Percentiles rank a stretch among this genome's conserved stretches.
These are phyloP conservation scores for Rhagonycha fulva DNA, from an alignment of 2,888 invertebrate genomes.

Conservation along the genomic window DNA sequence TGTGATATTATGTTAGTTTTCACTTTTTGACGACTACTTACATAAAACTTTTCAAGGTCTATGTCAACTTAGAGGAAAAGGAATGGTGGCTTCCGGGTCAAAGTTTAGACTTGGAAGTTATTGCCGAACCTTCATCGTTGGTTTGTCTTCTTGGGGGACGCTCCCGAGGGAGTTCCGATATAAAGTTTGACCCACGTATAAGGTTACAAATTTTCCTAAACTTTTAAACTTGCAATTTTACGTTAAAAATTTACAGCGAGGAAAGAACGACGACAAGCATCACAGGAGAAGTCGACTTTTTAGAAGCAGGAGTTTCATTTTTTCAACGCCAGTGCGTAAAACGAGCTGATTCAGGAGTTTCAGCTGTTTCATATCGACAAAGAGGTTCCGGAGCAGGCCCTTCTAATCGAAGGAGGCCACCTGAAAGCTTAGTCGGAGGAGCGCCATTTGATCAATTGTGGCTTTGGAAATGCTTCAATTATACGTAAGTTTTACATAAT, in stretches of 20 bases:
- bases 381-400: slow-evolving; percentile 57
- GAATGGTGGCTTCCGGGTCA: slow-evolving; percentile 68
- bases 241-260: slow-evolving; percentile 42
- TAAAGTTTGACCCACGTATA: slow-evolving; percentile 55
- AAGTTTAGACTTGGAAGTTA: slow-evolving; percentile 61
- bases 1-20: background rate
- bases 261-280: slow-evolving; percentile 41
- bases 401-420: slow-evolving; percentile 52
- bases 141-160: slow-evolving; percentile 66
- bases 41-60: slow-evolving; percentile 55
- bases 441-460: slow-evolving; percentile 64
- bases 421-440: slow-evolving; percentile 63
- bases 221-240: slow-evolving; percentile 3
- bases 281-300: slow-evolving; percentile 59
- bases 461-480: slow-evolving; percentile 72
- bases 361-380: slow-evolving; percentile 61
- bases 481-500: slow-evolving; percentile 59
- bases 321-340: slow-evolving; percentile 62
- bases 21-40: slow-evolving; percentile 1
- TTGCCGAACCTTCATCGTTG: slow-evolving; percentile 65
- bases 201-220: slow-evolving; percentile 43
- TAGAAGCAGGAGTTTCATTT: slow-evolving; percentile 65
- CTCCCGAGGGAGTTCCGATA: slow-evolving; percentile 58
- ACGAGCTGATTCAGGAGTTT: slow-evolving; percentile 56
- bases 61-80: slow-evolving; percentile 63